Evolutionary conservation across 2,888 invertebrate genomes (phyloP).

Genomic region (Hanleya hanleyi): DNA sequence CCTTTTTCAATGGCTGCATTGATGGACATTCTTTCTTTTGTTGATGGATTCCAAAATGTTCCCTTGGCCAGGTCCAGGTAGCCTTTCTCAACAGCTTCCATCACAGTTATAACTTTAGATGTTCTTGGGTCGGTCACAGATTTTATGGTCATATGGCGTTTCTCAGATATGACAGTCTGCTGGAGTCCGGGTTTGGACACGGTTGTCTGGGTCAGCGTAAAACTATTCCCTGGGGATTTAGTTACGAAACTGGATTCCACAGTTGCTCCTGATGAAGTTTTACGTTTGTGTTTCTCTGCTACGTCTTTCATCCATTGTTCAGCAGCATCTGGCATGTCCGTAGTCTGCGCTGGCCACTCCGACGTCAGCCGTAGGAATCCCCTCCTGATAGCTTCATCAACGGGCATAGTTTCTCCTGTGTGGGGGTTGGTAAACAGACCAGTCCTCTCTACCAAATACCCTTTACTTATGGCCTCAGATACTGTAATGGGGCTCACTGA

Average conservation of each 20-base stretch:
- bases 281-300: conserved; percentile 32
- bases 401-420: conserved; percentile 86
- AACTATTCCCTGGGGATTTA: conserved; percentile 44
- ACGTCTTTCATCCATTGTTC: conserved; percentile 40
- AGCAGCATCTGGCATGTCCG: conserved; percentile 27
- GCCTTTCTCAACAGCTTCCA: conserved; percentile 87
- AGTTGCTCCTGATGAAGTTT: conserved; percentile 37
- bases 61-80: conserved; percentile 84
- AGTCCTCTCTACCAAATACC: conserved; percentile 85
- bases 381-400: conserved; percentile 83
- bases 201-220: conserved; percentile 61
- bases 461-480: conserved; percentile 85
- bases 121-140: conserved; percentile 73
- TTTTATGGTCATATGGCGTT: conserved; percentile 58
- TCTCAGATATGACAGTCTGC: conserved; percentile 62
- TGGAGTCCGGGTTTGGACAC: conserved; percentile 56
- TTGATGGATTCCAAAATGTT: conserved; percentile 79
- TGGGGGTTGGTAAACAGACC: conserved; percentile 84
- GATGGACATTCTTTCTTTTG: conserved; percentile 85
- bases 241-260: conserved; percentile 54
- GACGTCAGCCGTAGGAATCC: conserved; percentile 56
- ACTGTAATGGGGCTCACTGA: conserved; percentile 78
- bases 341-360: conserved; percentile 50
- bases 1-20: conserved; percentile 86
- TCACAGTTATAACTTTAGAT: conserved; percentile 70